Evolutionary conservation across 2,797 vertebrate genomes (phyloP), one percentile per base, ranked within the genome.

Genomic region (Echeneis naucrates): DNA sequence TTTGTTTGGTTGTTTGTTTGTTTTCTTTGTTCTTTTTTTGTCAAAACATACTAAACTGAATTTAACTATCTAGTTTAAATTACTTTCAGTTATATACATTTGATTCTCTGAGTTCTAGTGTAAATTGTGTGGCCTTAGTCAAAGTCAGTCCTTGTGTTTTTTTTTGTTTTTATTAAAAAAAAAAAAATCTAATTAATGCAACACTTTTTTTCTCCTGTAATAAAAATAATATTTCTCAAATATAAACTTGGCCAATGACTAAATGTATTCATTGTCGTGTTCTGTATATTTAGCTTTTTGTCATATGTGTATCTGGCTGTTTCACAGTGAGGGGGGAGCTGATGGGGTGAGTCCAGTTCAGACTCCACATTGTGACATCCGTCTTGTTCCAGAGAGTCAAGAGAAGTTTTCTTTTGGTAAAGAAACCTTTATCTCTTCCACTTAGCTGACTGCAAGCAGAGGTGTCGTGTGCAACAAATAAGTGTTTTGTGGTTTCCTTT

Each of bases 331-430:
- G 13, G 65, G 58, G 32, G 40, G 17, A 10, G n/a, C 16, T 60
- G 47, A 23, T 65, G 59, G 26, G 19, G 57, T 4, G 68, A 64
- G 54, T 64, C 37, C 61, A 38, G 51, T 57, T 66, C 63, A 73
- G 5, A 27, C 7, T 12, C 45, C n/a, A 42, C 19, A 16, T 42
- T 26, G 55, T 67, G 61, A 35, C 38, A 26, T 69, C 26, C n/a
- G 0, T 19, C 68, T 59, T 16, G 42, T 8, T 59, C 78, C 74
- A 54, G 73, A 77, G 12, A 75, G 6, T 63, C 59, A 56, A 33
- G 68, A 51, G 13, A 72, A 24, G 17, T 14, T 86, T 56, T 58
- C 81, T 54, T 57, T 76, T n/a, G 86, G 91, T 93, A 88, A 86
- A 80, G 7, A 44, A 4, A 57, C 8, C 14, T 32, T 35, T 30